A percentile compares a stretch with the other conserved stretches of the same genome.
phyloP scores from a whole-genome alignment of 2,888 invertebrate species.

The Embidobia sp. region DNA sequence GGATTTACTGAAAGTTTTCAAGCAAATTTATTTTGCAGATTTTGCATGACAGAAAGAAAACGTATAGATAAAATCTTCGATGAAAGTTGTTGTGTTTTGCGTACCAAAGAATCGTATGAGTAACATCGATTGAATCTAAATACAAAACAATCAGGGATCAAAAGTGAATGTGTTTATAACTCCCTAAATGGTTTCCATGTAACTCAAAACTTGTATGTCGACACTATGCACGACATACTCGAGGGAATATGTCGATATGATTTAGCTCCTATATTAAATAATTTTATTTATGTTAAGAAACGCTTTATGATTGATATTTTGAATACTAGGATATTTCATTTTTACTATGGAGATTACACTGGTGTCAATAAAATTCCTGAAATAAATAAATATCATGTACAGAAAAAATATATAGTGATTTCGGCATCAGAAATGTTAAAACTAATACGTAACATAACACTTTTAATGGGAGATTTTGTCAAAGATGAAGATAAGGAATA shows the following conservation, averaged over 20 bases:
- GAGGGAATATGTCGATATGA: conserved; percentile 67
- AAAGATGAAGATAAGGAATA: not conserved
- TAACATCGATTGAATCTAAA: not conserved
- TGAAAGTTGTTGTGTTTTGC: not conserved
- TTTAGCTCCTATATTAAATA: conserved; percentile 44
- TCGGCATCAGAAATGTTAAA: not conserved
- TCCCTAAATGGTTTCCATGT: not conserved
- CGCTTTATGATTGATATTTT: conserved; percentile 15
- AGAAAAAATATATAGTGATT: not conserved
- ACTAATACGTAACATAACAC: not conserved
- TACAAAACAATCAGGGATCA: not conserved
- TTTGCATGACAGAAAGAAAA: conserved; percentile 6
- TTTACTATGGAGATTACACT: not conserved
- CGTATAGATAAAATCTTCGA: not conserved
- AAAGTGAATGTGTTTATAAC: not conserved
- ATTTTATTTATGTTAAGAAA: not conserved
- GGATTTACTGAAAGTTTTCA: conserved; percentile 13
- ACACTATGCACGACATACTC: not conserved
- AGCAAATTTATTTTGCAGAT: not conserved
- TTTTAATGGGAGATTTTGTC: not conserved
- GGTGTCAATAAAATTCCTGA: conserved; percentile 5
- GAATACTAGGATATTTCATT: not conserved
- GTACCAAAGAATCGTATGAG: not conserved
- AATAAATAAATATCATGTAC: not conserved
- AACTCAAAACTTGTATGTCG: not conserved